Percentiles rank a stretch among this genome's conserved stretches.
Evolutionary conservation across 2,797 vertebrate species (phyloP).

Genomic region (Acanthis flammea): DNA sequence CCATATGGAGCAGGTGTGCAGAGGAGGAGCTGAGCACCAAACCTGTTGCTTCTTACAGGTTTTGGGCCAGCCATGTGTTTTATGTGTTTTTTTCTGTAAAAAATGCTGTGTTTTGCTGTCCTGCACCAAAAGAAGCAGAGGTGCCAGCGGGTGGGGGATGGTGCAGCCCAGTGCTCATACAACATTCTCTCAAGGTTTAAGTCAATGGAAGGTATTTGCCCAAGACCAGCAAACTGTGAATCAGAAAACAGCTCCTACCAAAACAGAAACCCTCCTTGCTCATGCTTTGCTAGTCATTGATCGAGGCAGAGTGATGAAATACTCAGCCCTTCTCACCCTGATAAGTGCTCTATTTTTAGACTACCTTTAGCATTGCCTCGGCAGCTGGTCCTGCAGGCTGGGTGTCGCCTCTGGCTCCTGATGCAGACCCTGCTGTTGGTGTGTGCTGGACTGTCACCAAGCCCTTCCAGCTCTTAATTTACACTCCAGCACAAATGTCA

Average conservation of each 20-base stretch:
- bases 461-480: background rate
- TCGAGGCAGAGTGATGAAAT: background rate
- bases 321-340: background rate
- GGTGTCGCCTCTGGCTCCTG: fast-evolving
- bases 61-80: background rate
- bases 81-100: background rate
- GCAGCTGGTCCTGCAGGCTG: slow-evolving; percentile 1
- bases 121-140: background rate
- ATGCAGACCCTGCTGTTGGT: background rate
- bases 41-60: background rate
- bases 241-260: background rate
- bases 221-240: background rate
- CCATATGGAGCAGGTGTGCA: fast-evolving
- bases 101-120: background rate
- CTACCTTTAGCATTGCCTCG: background rate
- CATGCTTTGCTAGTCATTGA: background rate
- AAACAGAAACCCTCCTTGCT: background rate
- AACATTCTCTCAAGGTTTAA: fast-evolving
- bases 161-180: background rate
- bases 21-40: background rate
- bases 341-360: slow-evolving; percentile 35
- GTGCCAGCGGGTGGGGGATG: fast-evolving
- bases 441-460: background rate
- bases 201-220: background rate
- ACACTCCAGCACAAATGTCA: background rate